phyloP scores from a whole-genome alignment of 2,797 vertebrate genomes.

The Ambastaia sidthimunki region DNA sequence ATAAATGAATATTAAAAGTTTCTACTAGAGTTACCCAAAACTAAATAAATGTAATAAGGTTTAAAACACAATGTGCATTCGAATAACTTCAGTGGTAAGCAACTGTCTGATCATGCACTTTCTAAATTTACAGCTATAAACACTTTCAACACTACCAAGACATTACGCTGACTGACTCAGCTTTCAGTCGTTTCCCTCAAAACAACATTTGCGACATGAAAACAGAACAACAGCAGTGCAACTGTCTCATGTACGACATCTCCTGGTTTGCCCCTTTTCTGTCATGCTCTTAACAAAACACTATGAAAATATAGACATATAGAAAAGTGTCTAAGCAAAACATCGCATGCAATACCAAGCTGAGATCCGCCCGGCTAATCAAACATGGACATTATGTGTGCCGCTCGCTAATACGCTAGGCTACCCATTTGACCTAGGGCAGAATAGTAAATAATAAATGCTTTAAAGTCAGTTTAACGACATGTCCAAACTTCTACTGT shows the following conservation, averaged over 20 bases:
- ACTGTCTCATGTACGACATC: slow-evolving; percentile 17
- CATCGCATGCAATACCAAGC: neutral
- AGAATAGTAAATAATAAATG: neutral
- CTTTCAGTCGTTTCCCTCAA: slow-evolving; percentile 3
- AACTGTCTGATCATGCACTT: neutral
- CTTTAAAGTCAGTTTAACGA: slow-evolving; percentile 11
- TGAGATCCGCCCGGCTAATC: slow-evolving; percentile 5
- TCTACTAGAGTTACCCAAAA: neutral
- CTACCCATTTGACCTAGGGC: slow-evolving; percentile 16
- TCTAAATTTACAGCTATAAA: neutral
- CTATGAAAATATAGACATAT: neutral
- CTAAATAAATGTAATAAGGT: neutral
- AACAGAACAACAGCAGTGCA: neutral
- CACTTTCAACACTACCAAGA: no score
- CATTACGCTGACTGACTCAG: neutral
- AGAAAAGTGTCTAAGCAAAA: neutral
- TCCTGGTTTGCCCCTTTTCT: neutral
- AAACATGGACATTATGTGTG: slow-evolving; percentile 28
- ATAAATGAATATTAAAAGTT: neutral
- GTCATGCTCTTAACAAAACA: neutral
- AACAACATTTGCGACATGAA: neutral
- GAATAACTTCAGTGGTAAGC: neutral
- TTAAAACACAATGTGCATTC: neutral
- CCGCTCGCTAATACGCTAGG: slow-evolving; percentile 39
- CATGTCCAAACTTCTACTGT: neutral